Base-by-base conservation (phyloP, 1,140 invertebrate genomes). In the Galleria mellonella region DNA sequence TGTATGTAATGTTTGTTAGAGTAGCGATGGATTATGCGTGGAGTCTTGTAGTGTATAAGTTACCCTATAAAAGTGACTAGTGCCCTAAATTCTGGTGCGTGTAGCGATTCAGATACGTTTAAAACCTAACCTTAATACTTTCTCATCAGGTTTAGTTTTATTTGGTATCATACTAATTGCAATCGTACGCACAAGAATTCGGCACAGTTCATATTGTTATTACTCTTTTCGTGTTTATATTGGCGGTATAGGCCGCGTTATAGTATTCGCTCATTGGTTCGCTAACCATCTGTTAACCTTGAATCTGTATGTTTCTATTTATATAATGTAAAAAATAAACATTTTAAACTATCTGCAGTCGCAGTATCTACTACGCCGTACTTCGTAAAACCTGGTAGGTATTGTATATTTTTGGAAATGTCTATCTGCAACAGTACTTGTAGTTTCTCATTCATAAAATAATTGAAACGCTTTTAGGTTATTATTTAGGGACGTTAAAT, bases 21-120 rank as follows among this genome's bases (percentile, higher is more conserved):
- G 3, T 43, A 54, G 35, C 15, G 41, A 44, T 54, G 46, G 42
- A 44, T 39, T 54, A 56, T 61, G 61, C 57, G 60, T 62, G 60
- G 50, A 31, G 46, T 66, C 57, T 61, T 48, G 52, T 64, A 63
- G 47, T 1, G 27, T 53, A 55, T 47, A 39, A 49, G 43, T 46
- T 38, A 41, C 44, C 33, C 51, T 37, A 47, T 51, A 35, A 38
- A 40, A 40, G 35, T 47, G 6, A 33, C 2, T 6, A 23, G 2
- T 2, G 2, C 2, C 17, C 17, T 6, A 3, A 23, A 23, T 23
- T 23, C 2, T 23, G 17, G 17, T 23, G 17, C 17, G 17, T 23
- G 17, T 2, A 23, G 17, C 17, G 17, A 23, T 23, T 23, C n/a
- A n/a, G 17, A 23, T 23, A 23, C 17, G 17, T 23, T 23, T 23